Evolutionary conservation across 2,888 invertebrate genomes (phyloP), one percentile per base, ranked within the genome.

Genomic region (Dichetophora obliterata): DNA sequence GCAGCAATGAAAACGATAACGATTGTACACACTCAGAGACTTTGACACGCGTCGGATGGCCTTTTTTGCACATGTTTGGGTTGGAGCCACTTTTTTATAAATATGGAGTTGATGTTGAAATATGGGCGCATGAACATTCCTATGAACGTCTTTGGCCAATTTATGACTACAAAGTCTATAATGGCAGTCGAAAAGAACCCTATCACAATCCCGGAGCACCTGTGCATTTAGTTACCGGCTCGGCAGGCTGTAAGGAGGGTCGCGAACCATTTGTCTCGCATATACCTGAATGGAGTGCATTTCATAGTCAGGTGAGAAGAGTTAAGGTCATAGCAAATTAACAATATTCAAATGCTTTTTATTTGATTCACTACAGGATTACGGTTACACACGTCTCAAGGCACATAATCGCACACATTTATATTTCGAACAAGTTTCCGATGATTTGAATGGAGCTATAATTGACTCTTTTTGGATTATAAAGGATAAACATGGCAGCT

Each of bases 41-140:
- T 68, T 89, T 90, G 34, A 91, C 94, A 0, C 90, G 95, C 77
- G 91, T 92, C 75, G 95, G 95, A 1, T 87, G 94, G 81, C 93
- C 94, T 31, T 90, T 94, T 77, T 83, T 93, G 3, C 92, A 93
- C 75, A 88, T 92, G 87, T 94, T 93, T 85, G 93, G 93, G 0
- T 88, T 99, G 82, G 99, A 99, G 90, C 91, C 95, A 22, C 89
- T 99, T 52, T 94, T 99, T 83, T 94, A 94, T 86, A 91, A 95
- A 82, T 94, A 95, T 88, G 97, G 96, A 50, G 99, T 99, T 34
- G 99, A 99, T 91, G 89, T 99, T 75, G 94, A 94, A 86, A 91
- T 99, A 63, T 98, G 98, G 97, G 99, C 98, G 0, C 99, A 99
- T 89, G 98, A 99, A 88, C 99, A 99, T 90, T 96, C 96, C 5